Percentiles rank a stretch among this genome's conserved stretches.
Evolutionary conservation across 2,888 invertebrate genomes (phyloP).

Genomic region (Perizoma affinitatum): DNA sequence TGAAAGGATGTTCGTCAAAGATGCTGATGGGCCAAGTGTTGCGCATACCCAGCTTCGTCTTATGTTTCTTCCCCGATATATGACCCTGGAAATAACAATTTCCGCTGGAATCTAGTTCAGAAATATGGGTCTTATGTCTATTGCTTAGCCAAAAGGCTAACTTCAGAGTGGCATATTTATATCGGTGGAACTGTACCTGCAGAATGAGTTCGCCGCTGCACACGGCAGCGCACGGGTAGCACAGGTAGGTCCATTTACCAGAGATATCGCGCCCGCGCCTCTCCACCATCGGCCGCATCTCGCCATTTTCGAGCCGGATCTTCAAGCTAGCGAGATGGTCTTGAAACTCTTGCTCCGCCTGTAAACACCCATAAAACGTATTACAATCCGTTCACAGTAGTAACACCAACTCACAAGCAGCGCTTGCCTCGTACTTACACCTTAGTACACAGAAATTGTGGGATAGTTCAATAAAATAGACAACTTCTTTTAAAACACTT

Average conservation of each 20-base stretch:
- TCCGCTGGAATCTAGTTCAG: not conserved
- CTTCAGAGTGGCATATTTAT: too few species aligned
- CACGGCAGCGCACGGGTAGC: conserved; percentile 80
- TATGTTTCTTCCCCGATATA: conserved; percentile 79
- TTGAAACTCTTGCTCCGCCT: conserved; percentile 77
- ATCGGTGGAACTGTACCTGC: conserved; percentile 51
- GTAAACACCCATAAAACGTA: conserved; percentile 32
- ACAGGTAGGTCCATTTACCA: conserved; percentile 77
- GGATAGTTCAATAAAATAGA: conserved; percentile 28
- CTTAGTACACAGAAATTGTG: conserved; percentile 1
- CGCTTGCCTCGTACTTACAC: conserved; percentile 8
- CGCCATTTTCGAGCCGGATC: conserved; percentile 75
- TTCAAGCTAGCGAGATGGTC: conserved; percentile 74
- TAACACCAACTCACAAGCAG: not conserved
- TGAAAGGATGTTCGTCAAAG: conserved; percentile 65
- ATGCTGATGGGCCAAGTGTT: conserved; percentile 65
- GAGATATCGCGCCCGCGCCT: conserved; percentile 69
- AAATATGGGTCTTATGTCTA: too few species aligned
- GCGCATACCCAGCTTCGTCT: conserved; percentile 57
- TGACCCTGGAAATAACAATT: conserved; percentile 62
- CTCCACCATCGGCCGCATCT: conserved; percentile 72
- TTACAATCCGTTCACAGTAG: conserved; percentile 9
- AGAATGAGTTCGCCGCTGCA: conserved; percentile 74
- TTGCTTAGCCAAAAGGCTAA: too few species aligned
- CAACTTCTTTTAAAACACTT: conserved; percentile 18